Conservation (phyloP, 2,888 invertebrate species). For the Sicus ferrugineus region DNA sequence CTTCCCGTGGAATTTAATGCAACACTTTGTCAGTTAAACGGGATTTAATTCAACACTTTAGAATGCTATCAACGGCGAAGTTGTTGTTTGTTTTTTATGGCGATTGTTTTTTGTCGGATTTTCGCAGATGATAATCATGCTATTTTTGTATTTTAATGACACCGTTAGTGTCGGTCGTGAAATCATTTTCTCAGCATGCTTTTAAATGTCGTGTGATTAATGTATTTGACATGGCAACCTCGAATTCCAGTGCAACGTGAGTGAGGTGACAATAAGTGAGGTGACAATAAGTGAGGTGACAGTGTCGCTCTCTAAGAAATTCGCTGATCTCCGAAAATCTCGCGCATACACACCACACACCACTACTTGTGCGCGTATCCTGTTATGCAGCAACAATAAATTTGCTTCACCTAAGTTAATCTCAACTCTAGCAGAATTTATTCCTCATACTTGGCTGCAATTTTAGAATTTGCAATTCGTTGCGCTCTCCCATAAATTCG, state of each 20-base stretch:
- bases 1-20: background rate
- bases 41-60: constrained; percentile 31
- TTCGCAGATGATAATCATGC: constrained; percentile 1
- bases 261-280: background rate
- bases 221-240: constrained; percentile 1
- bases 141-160: constrained; percentile 19
- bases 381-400: too few relatives aligned
- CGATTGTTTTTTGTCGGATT: background rate
- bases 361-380: too few relatives aligned
- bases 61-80: background rate
- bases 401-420: too few relatives aligned
- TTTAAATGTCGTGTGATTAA: constrained; percentile 7
- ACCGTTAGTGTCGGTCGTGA: background rate
- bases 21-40: constrained; percentile 16
- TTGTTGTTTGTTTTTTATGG: background rate
- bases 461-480: constrained; percentile 18
- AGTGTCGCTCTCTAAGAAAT: too few relatives aligned
- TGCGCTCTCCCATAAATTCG: constrained; percentile 19
- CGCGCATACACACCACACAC: too few relatives aligned
- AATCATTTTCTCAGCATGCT: constrained; percentile 18
- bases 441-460: background rate
- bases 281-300: background rate
- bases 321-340: too few relatives aligned
- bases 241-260: background rate
- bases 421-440: constrained; percentile 2